Evolutionary conservation across 2,113 vertebrate genomes (phyloP).

Genomic region (Cichladusa arquata): DNA sequence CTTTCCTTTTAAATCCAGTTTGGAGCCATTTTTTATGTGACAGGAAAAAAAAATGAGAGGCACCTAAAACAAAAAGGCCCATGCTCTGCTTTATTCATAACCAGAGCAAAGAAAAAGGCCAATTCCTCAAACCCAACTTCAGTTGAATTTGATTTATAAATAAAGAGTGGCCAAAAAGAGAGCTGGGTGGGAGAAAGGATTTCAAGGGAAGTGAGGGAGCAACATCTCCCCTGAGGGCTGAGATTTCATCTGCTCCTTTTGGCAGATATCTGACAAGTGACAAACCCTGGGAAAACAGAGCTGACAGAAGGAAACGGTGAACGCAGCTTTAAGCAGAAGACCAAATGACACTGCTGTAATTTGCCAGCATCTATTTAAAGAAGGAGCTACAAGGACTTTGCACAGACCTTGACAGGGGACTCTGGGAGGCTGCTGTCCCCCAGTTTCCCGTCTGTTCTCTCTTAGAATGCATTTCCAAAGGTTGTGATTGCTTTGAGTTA

Average conservation of each 20-base stretch:
- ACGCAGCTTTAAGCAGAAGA: conserved; percentile 43
- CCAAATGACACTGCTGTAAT: conserved; percentile 42
- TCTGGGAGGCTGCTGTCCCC: not conserved
- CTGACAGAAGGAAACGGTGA: conserved; percentile 45
- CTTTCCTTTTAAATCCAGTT: not conserved
- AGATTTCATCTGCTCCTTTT: conserved; percentile 46
- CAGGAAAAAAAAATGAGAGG: not conserved
- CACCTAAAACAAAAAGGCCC: not conserved
- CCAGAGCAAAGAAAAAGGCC: not conserved
- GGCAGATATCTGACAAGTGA: conserved; percentile 53
- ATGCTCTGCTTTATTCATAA: not conserved
- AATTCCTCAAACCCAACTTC: conserved; percentile 30
- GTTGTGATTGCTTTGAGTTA: not conserved
- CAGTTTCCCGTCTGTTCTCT: not conserved
- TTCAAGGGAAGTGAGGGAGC: not conserved
- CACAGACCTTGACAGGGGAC: conserved; percentile 9
- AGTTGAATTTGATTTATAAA: conserved; percentile 25
- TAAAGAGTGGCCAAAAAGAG: not conserved
- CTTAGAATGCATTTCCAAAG: not conserved
- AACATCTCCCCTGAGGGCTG: not conserved
- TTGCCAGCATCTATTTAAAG: conserved; percentile 56
- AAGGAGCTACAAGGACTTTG: conserved; percentile 26
- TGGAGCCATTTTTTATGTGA: not conserved
- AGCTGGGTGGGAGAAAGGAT: not conserved
- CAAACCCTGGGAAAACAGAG: conserved; percentile 27